These are phyloP conservation scores for Prionailurus viverrinus DNA, from an alignment of 2,113 vertebrate species.

Conservation along the genomic window DNA sequence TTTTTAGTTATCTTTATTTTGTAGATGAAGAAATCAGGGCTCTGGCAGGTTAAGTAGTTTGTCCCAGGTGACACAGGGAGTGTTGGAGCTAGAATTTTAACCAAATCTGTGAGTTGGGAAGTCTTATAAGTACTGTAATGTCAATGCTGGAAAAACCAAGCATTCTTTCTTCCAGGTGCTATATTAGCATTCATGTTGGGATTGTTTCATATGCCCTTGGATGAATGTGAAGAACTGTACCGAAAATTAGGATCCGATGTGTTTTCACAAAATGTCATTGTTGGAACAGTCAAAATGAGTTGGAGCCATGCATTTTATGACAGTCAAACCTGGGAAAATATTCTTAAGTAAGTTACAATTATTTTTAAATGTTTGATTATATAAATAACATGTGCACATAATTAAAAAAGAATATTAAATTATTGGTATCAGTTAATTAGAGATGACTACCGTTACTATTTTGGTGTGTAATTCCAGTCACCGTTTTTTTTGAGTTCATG, in stretches of 20 bases:
- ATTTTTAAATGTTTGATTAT: background rate
- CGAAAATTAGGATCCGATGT: slow-evolving; percentile 95
- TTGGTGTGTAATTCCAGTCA: slow-evolving; percentile 15
- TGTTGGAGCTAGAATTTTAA: slow-evolving; percentile 28
- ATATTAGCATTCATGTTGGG: slow-evolving; percentile 98
- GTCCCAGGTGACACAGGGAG: background rate
- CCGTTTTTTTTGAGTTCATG: background rate
- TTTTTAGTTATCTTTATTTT: background rate
- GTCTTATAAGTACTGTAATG: background rate
- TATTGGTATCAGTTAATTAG: background rate
- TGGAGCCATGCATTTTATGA: slow-evolving; percentile 99
- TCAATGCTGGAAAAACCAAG: background rate
- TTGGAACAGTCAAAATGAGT: slow-evolving; percentile 98
- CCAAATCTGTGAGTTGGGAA: background rate
- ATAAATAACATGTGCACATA: background rate
- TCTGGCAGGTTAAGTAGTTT: background rate
- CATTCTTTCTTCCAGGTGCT: slow-evolving; percentile 90
- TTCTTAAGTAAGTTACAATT: slow-evolving; percentile 93
- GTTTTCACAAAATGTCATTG: slow-evolving; percentile 97
- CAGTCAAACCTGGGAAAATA: slow-evolving; percentile 96
- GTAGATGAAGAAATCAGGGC: background rate
- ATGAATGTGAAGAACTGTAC: slow-evolving; percentile 96
- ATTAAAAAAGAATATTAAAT: background rate
- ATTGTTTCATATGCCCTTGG: slow-evolving; percentile 94
- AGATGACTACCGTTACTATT: background rate